These are phyloP conservation scores for Heteractis magnifica DNA, from an alignment of 92 coral and sea anemone genomes.

Conservation along the genomic window DNA sequence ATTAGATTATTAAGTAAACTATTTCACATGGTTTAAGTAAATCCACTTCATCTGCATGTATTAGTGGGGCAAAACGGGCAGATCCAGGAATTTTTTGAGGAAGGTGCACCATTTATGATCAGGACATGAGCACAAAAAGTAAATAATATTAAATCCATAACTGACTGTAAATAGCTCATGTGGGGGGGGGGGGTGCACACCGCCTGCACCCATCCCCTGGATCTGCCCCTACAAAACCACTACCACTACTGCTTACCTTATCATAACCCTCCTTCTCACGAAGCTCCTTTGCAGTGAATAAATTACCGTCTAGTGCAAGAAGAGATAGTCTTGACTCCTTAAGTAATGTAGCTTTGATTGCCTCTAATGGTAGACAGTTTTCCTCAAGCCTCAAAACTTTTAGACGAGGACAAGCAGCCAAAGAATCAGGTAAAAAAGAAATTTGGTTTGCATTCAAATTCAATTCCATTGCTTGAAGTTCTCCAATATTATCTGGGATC, in stretches of 20 bases:
- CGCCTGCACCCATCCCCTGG: neutral
- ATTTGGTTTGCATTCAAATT: slow-evolving; percentile 81
- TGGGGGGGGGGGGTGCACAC: too few species aligned
- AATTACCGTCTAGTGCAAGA: slow-evolving; percentile 84
- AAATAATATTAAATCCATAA: too few species aligned
- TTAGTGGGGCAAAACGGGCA: too few species aligned
- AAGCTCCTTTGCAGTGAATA: slow-evolving; percentile 74
- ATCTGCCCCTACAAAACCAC: neutral
- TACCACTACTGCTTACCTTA: slow-evolving; percentile 50
- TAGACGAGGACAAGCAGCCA: slow-evolving; percentile 73
- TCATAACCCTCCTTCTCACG: slow-evolving; percentile 83
- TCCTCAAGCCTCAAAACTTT: slow-evolving; percentile 88
- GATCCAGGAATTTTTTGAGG: too few species aligned
- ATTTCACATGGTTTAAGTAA: too few species aligned
- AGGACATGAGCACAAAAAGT: too few species aligned
- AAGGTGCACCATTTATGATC: too few species aligned
- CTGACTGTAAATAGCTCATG: too few species aligned
- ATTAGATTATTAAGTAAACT: too few species aligned
- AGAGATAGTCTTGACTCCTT: slow-evolving; percentile 80
- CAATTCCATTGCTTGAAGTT: slow-evolving; percentile 82
- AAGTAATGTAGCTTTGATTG: slow-evolving; percentile 61
- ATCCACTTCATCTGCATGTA: too few species aligned
- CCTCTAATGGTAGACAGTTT: slow-evolving; percentile 73
- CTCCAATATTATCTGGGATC: slow-evolving; percentile 76
- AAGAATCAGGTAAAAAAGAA: slow-evolving; percentile 57